Evolutionary conservation across 2,113 vertebrate species (phyloP).

Genomic region (Cephalopterus ornatus): DNA sequence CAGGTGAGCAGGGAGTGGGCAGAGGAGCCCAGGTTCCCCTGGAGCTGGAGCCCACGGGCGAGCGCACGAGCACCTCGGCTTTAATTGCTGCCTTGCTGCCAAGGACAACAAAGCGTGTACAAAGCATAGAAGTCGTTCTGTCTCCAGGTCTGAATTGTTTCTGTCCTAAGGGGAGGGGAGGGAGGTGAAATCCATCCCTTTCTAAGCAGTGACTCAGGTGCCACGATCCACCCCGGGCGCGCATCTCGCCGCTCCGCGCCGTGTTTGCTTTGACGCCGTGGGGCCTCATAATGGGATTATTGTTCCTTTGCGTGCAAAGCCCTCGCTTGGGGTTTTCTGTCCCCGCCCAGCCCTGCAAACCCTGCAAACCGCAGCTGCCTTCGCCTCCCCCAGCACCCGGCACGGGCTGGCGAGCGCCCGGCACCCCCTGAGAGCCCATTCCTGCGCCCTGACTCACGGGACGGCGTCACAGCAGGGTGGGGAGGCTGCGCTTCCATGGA

Average conservation of each 20-base stretch:
- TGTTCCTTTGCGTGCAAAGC: conserved; percentile 93
- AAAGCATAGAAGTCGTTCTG: conserved; percentile 3
- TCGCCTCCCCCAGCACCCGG: conserved; percentile 74
- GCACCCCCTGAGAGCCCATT: conserved; percentile 64
- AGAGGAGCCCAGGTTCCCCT: neutral
- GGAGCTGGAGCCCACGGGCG: neutral
- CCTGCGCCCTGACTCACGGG: conserved; percentile 10
- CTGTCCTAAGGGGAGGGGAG: neutral
- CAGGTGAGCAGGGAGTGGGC: neutral
- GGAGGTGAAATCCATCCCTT: conserved; percentile 17
- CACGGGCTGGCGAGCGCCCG: conserved; percentile 76
- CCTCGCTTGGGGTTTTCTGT: conserved; percentile 68
- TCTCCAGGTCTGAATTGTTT: neutral
- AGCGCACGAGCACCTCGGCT: neutral
- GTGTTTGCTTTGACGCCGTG: neutral
- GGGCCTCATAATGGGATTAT: conserved; percentile 86
- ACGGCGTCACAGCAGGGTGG: neutral
- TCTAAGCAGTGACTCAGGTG: conserved; percentile 57
- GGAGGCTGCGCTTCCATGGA: neutral
- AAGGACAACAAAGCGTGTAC: conserved; percentile 15
- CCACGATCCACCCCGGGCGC: neutral
- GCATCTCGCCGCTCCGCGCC: conserved; percentile 17
- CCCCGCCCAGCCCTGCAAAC: conserved; percentile 85
- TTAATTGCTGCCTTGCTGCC: conserved; percentile 31
- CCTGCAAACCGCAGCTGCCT: conserved; percentile 82